Conservation (phyloP, 2,797 vertebrate species). For the Sebastes minor region DNA sequence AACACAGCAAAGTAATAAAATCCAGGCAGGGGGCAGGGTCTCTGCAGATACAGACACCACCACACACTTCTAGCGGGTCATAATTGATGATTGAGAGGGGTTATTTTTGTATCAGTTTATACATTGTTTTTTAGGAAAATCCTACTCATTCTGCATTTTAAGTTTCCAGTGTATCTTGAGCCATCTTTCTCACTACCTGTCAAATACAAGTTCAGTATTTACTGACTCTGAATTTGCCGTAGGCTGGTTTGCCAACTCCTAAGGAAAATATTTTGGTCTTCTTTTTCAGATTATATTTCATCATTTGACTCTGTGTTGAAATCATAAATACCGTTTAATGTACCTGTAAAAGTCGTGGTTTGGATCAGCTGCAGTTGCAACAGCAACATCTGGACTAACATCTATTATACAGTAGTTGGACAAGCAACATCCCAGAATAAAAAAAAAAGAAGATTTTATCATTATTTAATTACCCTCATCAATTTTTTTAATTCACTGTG, state of each 20-base stretch:
- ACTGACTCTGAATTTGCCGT: background rate
- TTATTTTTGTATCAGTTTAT: too few relatives aligned
- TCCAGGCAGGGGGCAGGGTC: too few relatives aligned
- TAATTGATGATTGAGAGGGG: too few relatives aligned
- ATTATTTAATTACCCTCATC: background rate
- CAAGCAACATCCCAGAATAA: fast-evolving
- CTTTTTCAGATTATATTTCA: background rate
- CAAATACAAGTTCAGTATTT: background rate
- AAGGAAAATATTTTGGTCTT: background rate
- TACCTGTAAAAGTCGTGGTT: background rate
- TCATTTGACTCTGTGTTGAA: background rate
- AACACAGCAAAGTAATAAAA: too few relatives aligned
- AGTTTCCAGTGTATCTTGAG: background rate
- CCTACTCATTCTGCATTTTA: background rate
- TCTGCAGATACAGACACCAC: too few relatives aligned
- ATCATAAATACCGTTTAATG: background rate
- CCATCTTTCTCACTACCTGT: background rate
- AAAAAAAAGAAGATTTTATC: background rate
- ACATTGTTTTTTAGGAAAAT: too few relatives aligned
- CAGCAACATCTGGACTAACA: background rate
- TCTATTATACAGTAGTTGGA: background rate
- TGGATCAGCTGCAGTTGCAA: background rate
- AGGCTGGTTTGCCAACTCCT: background rate
- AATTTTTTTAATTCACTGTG: background rate
- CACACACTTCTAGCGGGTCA: too few relatives aligned